These are phyloP conservation scores for Caenorhabditis uteleia DNA, from an alignment of 2,888 invertebrate genomes.

Conservation along the genomic window DNA sequence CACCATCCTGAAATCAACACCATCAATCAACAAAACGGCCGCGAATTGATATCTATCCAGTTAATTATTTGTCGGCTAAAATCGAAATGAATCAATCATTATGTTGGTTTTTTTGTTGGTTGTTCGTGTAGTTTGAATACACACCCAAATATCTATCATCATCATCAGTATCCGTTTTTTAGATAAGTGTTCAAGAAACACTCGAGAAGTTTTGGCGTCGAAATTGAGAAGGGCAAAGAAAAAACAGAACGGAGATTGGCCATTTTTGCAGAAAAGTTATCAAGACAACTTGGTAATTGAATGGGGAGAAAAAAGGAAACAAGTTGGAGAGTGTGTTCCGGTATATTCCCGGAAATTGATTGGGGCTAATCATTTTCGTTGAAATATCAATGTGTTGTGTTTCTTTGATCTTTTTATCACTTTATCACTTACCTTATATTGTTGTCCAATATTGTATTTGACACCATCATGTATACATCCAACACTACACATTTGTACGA, in stretches of 20 bases:
- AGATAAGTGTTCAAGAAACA: no score
- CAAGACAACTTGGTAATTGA: no score
- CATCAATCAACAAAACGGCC: background rate
- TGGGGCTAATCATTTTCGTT: background rate
- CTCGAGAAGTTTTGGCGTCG: no score
- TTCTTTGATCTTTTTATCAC: background rate
- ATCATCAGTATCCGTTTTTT: no score
- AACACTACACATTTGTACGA: conserved; percentile 62
- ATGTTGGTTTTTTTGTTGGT: background rate
- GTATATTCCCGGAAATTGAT: background rate
- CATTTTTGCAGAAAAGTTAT: no score
- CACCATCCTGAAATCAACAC: conserved; percentile 54
- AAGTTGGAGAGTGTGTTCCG: background rate
- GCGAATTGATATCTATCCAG: no score
- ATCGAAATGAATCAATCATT: no score
- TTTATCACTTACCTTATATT: conserved; percentile 59
- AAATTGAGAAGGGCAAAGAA: no score
- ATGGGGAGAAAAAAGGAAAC: background rate
- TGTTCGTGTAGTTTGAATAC: no score
- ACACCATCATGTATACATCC: conserved; percentile 61
- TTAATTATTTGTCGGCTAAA: no score
- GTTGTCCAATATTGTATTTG: conserved; percentile 58
- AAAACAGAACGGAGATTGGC: no score
- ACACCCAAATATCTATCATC: no score
- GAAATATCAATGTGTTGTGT: background rate